These are phyloP conservation scores for Drosophila pseudoananassae DNA, from an alignment of 1,140 invertebrate genomes.

Conservation along the genomic window DNA sequence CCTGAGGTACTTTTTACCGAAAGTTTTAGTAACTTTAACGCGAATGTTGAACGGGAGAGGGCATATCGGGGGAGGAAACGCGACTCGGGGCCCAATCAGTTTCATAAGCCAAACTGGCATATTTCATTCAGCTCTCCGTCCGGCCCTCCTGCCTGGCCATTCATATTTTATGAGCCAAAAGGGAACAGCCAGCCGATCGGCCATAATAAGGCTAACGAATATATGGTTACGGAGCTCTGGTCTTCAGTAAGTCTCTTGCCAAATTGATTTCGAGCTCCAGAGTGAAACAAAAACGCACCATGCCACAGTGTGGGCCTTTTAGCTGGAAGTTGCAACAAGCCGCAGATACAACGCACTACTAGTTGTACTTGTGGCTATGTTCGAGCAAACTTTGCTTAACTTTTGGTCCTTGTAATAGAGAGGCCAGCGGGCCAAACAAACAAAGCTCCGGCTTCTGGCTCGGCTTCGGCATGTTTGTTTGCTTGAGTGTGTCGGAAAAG, in stretches of 20 bases:
- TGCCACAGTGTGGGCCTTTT: not conserved
- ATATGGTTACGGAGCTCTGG: constrained; percentile 20
- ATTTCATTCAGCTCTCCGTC: constrained; percentile 44
- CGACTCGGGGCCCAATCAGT: constrained; percentile 55
- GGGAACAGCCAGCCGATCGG: constrained; percentile 13
- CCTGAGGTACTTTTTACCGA: not conserved
- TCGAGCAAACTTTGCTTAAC: constrained; percentile 68
- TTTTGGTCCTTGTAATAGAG: constrained; percentile 51
- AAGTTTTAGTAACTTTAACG: constrained; percentile 30
- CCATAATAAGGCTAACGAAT: constrained; percentile 44
- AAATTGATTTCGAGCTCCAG: constrained; percentile 36
- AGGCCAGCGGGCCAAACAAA: constrained; percentile 48
- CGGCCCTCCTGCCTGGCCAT: constrained; percentile 20
- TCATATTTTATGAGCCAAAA: constrained; percentile 64
- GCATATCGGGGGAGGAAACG: not conserved
- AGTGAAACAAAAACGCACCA: constrained; percentile 17
- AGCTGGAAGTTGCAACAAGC: constrained; percentile 50
- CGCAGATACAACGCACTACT: constrained; percentile 36
- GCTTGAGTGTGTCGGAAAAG: constrained; percentile 26
- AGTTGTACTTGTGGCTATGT: constrained; percentile 63
- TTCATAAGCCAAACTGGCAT: constrained; percentile 62
- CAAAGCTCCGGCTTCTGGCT: constrained; percentile 29
- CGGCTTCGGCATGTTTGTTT: constrained; percentile 41
- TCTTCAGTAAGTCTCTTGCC: constrained; percentile 12
- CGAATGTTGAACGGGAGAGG: constrained; percentile 3